Percentiles rank a stretch among this genome's conserved stretches.
These are phyloP conservation scores for Pandemis heparana DNA, from an alignment of 2,888 invertebrate genomes.

Conservation along the genomic window DNA sequence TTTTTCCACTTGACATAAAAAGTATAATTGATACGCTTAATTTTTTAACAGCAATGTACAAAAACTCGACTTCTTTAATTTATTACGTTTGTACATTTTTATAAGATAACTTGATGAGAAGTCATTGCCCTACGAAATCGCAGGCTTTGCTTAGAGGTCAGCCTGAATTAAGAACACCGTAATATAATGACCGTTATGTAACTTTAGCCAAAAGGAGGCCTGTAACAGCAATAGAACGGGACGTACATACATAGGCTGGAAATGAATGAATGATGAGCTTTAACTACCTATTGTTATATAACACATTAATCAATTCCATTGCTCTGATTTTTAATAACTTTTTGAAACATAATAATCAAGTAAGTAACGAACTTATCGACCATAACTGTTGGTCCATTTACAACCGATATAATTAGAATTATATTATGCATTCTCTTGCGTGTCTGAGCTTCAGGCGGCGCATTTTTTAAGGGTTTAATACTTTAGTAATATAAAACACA, in stretches of 20 bases:
- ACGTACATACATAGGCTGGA: too few species aligned
- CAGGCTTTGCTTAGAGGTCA: conserved; percentile 17
- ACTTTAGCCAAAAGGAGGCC: neutral
- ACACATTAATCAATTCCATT: conserved; percentile 21
- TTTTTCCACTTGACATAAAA: conserved; percentile 25
- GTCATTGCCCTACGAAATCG: conserved; percentile 28
- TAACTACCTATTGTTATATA: neutral
- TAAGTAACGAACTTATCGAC: neutral
- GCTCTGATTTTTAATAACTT: conserved; percentile 13
- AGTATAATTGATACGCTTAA: conserved; percentile 37
- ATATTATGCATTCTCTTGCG: too few species aligned
- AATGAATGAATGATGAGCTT: too few species aligned
- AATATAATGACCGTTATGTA: conserved; percentile 31
- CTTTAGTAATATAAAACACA: too few species aligned
- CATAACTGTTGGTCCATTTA: neutral
- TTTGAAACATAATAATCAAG: neutral
- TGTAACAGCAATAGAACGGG: too few species aligned
- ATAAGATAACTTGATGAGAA: conserved; percentile 1
- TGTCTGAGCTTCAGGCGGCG: too few species aligned
- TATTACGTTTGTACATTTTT: conserved; percentile 10
- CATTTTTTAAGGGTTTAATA: too few species aligned
- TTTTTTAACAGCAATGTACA: conserved; percentile 20
- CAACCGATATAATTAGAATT: neutral
- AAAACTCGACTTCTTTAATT: conserved; percentile 25
- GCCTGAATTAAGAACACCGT: conserved; percentile 8